Base-by-base conservation (phyloP, 2,888 invertebrate genomes). In the Sesia bembeciformis region DNA sequence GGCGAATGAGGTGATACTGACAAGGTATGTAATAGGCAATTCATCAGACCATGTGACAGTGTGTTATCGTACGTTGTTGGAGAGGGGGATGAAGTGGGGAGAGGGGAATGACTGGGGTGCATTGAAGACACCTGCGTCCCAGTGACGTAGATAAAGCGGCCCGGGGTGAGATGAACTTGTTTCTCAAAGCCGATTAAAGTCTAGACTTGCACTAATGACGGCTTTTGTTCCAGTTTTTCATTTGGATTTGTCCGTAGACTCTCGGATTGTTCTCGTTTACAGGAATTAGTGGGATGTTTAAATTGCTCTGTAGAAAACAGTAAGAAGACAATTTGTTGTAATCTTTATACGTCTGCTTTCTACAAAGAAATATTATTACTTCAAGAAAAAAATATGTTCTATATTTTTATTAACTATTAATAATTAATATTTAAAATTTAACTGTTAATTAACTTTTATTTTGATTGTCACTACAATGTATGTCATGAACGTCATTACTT, bases 1-100 rank as follows among this genome's bases (percentile, higher is more conserved):
- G 46, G 46, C 46, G 46, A 46, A 46, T 46, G 46, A 46, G 46
- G 46, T 8, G 46, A 53, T 43, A 53, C 40, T 39, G 46, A 80
- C 81, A 79, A 81, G 79, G 79, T 84, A n/a, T n/a, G n/a, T n/a
- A 84, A 84, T 83, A 81, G 81, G 81, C 82, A 80, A 85, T 85
- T 86, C 84, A 86, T 86, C 85, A 86, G 70, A 70, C 60, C 72
- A 76, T 78, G 81, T 84, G 84, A 85, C 84, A 82, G 81, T 79
- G 72, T 82, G 82, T 82, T 84, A 79, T 79, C 78, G 75, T 67
- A 59, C 54, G 60, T 63, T 66, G 69, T 61, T 60, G 56, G 58
- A 55, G 62, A 62, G 58, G 58, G 56, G 53, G 40, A 50, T 58
- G n/a, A 7, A 38, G 41, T 40, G 8, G 39, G 52, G 52, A 8